phyloP scores from a whole-genome alignment of 2,113 vertebrate species.

The Bos javanicus region DNA sequence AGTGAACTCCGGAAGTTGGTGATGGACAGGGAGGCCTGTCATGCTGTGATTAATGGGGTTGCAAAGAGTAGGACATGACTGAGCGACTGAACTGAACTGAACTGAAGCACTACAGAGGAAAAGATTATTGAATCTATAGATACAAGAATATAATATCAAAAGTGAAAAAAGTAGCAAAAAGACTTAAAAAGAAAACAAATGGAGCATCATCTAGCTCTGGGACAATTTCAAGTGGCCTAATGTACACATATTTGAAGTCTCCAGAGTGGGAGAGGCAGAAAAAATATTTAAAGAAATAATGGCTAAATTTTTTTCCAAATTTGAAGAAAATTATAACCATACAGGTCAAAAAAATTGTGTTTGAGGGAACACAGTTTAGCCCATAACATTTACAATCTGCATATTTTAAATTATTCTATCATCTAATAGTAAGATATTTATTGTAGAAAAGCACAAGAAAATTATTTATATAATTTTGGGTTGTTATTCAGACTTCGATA shows the following conservation, averaged over 20 bases:
- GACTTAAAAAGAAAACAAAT: background rate
- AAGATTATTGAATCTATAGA: background rate
- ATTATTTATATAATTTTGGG: background rate
- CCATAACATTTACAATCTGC: background rate
- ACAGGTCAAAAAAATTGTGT: background rate
- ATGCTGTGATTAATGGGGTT: no score
- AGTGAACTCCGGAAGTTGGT: no score
- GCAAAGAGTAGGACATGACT: no score
- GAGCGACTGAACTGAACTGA: no score
- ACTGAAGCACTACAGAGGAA: background rate
- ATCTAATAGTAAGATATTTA: background rate
- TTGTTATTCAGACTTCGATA: background rate
- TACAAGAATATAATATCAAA: background rate
- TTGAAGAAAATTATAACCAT: background rate
- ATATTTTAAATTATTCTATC: background rate
- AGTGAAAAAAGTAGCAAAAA: background rate
- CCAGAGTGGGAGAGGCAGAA: background rate
- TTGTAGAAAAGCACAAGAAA: background rate
- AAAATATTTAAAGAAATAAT: background rate
- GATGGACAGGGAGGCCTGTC: no score
- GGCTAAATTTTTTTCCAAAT: background rate
- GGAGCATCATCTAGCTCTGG: background rate
- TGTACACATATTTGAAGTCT: background rate
- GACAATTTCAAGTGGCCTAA: background rate
- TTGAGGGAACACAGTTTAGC: background rate